phyloP scores from a whole-genome alignment of 2,797 vertebrate genomes.

The Coranthus polyacanthus region DNA sequence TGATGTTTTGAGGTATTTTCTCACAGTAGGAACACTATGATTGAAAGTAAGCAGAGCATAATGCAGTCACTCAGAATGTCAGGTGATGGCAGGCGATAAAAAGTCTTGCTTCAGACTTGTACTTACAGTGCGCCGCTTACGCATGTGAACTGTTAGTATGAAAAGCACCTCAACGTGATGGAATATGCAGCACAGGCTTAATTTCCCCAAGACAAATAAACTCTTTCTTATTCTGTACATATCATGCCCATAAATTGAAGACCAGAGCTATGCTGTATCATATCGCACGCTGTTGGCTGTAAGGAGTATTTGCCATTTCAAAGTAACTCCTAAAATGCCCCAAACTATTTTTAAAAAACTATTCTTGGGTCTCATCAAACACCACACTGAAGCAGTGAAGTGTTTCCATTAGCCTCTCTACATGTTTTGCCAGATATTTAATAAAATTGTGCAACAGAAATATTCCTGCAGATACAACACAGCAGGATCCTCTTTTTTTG shows the following conservation, averaged over 20 bases:
- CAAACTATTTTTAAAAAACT: constrained; percentile 19
- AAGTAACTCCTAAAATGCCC: constrained; percentile 33
- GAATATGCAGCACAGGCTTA: not conserved
- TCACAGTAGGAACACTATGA: constrained; percentile 12
- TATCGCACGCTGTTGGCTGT: not conserved
- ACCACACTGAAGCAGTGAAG: constrained; percentile 9
- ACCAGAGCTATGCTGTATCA: not conserved
- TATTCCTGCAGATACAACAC: constrained; percentile 45
- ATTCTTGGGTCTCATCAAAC: constrained; percentile 46
- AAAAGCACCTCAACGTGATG: constrained; percentile 3
- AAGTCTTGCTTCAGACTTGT: not conserved
- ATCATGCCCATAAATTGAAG: constrained; percentile 7
- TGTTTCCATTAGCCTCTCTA: constrained; percentile 40
- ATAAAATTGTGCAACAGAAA: constrained; percentile 58
- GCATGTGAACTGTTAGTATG: not conserved
- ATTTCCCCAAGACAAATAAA: no score
- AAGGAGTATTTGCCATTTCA: constrained; percentile 37
- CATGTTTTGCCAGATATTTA: constrained; percentile 42
- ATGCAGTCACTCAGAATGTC: constrained; percentile 6
- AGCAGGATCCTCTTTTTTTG: constrained; percentile 46
- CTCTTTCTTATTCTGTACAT: no score
- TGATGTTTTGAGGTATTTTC: constrained; percentile 8
- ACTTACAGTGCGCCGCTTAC: constrained; percentile 2
- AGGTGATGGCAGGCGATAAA: not conserved
- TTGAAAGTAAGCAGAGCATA: constrained; percentile 20